Conservation (phyloP, 2,797 vertebrate genomes). For the Syndactyla subalaris region DNA sequence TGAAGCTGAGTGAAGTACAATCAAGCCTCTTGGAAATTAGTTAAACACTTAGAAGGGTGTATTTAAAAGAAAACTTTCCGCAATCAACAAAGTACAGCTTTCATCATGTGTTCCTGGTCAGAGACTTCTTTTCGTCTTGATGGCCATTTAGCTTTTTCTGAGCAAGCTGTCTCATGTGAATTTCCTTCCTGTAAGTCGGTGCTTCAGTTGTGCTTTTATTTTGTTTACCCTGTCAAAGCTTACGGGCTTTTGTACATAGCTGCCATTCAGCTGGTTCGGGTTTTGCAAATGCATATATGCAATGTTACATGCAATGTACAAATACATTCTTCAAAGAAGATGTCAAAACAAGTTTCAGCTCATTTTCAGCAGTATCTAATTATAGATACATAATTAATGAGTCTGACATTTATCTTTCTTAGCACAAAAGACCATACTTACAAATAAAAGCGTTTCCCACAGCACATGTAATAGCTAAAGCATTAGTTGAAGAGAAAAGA, state of each 20-base stretch:
- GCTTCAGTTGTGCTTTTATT: slow-evolving; percentile 47
- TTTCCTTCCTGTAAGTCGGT: slow-evolving; percentile 23
- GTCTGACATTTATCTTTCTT: slow-evolving; percentile 68
- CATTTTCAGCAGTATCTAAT: slow-evolving; percentile 66
- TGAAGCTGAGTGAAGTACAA: not conserved
- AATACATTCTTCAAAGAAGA: slow-evolving; percentile 70
- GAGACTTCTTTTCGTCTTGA: slow-evolving; percentile 49
- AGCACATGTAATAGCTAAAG: not conserved
- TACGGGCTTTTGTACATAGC: slow-evolving; percentile 26
- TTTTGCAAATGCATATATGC: slow-evolving; percentile 59
- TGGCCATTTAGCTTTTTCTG: slow-evolving; percentile 36
- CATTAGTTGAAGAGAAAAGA: not conserved
- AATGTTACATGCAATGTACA: slow-evolving; percentile 57
- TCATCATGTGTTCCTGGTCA: slow-evolving; percentile 49
- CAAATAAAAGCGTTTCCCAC: slow-evolving; percentile 28
- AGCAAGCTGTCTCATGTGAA: slow-evolving; percentile 3
- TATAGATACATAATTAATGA: slow-evolving; percentile 71
- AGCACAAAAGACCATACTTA: slow-evolving; percentile 58
- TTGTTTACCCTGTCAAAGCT: slow-evolving; percentile 54
- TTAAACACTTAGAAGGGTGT: slow-evolving; percentile 46
- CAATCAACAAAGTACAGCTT: slow-evolving; percentile 47
- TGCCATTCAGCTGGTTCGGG: slow-evolving; percentile 46
- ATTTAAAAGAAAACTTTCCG: slow-evolving; percentile 64
- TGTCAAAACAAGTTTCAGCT: slow-evolving; percentile 71
- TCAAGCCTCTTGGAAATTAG: slow-evolving; percentile 61